These are phyloP conservation scores for Leptobrachium leishanense DNA, from an alignment of 2,113 vertebrate species.

Conservation along the genomic window DNA sequence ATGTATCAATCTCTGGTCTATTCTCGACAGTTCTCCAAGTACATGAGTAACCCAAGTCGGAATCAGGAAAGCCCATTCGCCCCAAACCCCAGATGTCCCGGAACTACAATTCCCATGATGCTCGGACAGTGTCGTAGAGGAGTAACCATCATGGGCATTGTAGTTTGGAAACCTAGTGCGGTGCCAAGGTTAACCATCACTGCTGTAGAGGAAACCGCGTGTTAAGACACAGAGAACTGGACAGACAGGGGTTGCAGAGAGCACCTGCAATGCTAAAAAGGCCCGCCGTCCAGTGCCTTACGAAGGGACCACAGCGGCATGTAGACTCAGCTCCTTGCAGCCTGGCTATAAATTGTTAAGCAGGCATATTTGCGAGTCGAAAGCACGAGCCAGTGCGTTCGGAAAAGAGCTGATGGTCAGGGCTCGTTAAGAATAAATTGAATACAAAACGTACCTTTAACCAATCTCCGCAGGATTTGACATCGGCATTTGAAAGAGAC, in stretches of 20 bases:
- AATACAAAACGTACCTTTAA: conserved; percentile 86
- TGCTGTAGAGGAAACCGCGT: background rate
- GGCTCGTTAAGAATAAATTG: conserved; percentile 49
- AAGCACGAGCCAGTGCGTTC: conserved; percentile 49
- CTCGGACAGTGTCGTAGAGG: too few relatives aligned
- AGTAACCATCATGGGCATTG: too few relatives aligned
- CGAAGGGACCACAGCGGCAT: conserved; percentile 33
- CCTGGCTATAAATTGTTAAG: conserved; percentile 57
- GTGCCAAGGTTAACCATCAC: too few relatives aligned
- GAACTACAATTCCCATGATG: too few relatives aligned
- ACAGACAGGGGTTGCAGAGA: conserved; percentile 12
- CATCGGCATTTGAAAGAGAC: conserved; percentile 99
- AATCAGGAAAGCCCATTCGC: too few relatives aligned
- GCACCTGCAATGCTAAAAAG: background rate
- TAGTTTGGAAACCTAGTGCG: too few relatives aligned
- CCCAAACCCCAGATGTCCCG: too few relatives aligned
- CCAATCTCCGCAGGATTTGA: conserved; percentile 92
- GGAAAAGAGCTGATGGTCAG: conserved; percentile 51
- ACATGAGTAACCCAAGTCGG: too few relatives aligned
- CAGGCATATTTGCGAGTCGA: conserved; percentile 61
- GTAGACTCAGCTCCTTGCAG: conserved; percentile 66
- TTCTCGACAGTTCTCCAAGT: too few relatives aligned
- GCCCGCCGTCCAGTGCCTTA: conserved; percentile 13
- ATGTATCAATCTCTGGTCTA: too few relatives aligned
- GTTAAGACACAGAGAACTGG: background rate